Evolutionary conservation across 2,888 invertebrate genomes (phyloP).

Genomic region (Tinea pellionella): DNA sequence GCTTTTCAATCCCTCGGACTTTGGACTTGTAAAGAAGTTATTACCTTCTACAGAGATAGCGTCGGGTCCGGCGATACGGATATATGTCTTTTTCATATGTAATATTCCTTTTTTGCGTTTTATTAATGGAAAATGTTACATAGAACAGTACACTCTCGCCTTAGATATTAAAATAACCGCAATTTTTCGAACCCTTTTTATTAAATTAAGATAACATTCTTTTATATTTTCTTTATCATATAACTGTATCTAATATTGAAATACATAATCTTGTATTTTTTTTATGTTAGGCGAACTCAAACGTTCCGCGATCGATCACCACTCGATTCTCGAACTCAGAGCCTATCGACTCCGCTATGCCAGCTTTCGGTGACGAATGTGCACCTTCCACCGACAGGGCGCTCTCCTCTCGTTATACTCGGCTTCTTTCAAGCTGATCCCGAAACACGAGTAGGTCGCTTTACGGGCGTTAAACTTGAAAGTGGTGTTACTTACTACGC

Average conservation of each 20-base stretch:
- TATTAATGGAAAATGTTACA: conserved; percentile 71
- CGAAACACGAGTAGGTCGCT: too few species aligned
- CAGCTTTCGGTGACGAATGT: too few species aligned
- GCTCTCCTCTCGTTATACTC: too few species aligned
- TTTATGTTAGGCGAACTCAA: too few species aligned
- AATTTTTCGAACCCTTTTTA: conserved; percentile 30
- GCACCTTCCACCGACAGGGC: too few species aligned
- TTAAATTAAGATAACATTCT: background rate
- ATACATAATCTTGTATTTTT: too few species aligned
- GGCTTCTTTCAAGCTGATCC: too few species aligned
- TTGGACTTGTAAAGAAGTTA: conserved; percentile 73
- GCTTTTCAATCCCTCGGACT: conserved; percentile 73
- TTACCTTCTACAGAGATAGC: conserved; percentile 70
- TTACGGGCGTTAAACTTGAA: too few species aligned
- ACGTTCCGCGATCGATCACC: too few species aligned
- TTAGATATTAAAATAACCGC: conserved; percentile 61
- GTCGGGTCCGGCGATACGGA: conserved; percentile 68
- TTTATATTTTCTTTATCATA: background rate
- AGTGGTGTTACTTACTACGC: too few species aligned
- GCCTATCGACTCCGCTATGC: too few species aligned
- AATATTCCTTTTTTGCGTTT: conserved; percentile 71
- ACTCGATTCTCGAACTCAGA: too few species aligned
- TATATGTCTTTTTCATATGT: conserved; percentile 70
- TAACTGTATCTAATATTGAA: background rate
- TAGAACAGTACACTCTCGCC: conserved; percentile 59